Percentiles rank a stretch among this genome's conserved stretches.
phyloP scores from a whole-genome alignment of 2,113 vertebrate genomes.

The Platichthys stellatus region DNA sequence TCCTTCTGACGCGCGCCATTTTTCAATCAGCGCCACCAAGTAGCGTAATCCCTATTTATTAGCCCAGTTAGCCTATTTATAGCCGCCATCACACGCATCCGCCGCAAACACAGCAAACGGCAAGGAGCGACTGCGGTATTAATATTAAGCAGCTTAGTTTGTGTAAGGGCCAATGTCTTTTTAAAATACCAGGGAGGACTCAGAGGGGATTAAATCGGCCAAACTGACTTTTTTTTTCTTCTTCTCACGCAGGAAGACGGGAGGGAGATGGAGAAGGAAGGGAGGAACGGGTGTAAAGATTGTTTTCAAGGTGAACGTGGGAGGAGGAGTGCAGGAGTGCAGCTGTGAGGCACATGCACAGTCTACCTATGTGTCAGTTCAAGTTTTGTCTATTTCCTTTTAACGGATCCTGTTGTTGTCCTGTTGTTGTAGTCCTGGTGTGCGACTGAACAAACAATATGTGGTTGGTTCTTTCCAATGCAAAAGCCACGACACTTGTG shows the following conservation, averaged over 20 bases:
- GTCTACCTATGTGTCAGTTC: conserved; percentile 38
- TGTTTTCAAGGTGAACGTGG: conserved; percentile 48
- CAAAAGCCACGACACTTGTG: conserved; percentile 30
- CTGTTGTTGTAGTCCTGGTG: conserved; percentile 23
- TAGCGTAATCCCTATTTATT: conserved; percentile 66
- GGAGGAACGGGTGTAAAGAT: conserved; percentile 23
- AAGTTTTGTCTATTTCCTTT: neutral
- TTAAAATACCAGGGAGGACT: conserved; percentile 60
- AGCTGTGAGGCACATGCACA: conserved; percentile 27
- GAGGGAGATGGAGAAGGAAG: neutral
- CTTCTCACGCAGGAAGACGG: neutral
- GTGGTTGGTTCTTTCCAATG: conserved; percentile 1
- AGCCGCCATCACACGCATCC: conserved; percentile 28
- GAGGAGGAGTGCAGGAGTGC: conserved; percentile 25
- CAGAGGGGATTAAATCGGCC: conserved; percentile 50
- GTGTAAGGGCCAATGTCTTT: conserved; percentile 63
- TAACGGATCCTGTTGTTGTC: conserved; percentile 21
- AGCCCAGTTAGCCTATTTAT: conserved; percentile 70
- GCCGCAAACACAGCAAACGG: conserved; percentile 48
- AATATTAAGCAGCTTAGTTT: conserved; percentile 76
- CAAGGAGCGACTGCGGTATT: conserved; percentile 56
- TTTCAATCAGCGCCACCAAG: conserved; percentile 38
- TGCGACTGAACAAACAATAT: conserved; percentile 34
- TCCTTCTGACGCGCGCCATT: conserved; percentile 40
- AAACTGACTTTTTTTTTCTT: conserved; percentile 48